Base-by-base conservation (phyloP, 2,113 vertebrate genomes). In the Oophaga pumilio region DNA sequence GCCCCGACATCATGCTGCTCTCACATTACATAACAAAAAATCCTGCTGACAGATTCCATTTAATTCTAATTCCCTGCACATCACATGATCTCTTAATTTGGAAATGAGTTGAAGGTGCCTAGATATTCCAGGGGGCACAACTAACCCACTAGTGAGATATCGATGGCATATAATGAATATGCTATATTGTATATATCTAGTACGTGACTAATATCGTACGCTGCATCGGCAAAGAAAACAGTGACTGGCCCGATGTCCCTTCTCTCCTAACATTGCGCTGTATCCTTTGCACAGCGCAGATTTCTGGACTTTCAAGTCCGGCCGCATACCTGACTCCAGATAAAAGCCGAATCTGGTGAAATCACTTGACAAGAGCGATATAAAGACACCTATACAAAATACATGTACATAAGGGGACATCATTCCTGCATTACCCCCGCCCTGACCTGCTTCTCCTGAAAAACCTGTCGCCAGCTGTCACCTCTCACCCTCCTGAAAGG, bases 281-380 rank as follows among this genome's bases (percentile, higher is more conserved):
- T 68, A 68, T 82, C 18, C 57, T 82, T 60, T 66, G 18, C 33
- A 50, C 59, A 28, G 1, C 52, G 17, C 13, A 11, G n/a, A 56
- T 59, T 80, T 33, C 81, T 66, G 20, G 80, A 64, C 49, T 82
- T 82, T 68, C 80, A 6, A 33, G 81, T 83, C n/a, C 22, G 13
- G 15, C 64, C 60, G 11, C 81, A 83, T 83, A 69, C 43, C 43
- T 26, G 62, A 14, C 33, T 82, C 7, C 18, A 6, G 49, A 26
- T 82, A 49, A 50, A 20, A 59, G 1, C 17, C 24, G 4, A 17
- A 13, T 43, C 18, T 52, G 53, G 5, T 33, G 28, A n/a, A 78
- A 57, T 53, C 33, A 17, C 60, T 43, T 49, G 80, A 50, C 2
- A 17, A 22, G 22, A n/a, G 5, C 8, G 9, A 1, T 15, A 43